Conservation (phyloP, 2,113 vertebrate species). For the Nettapus auritus region DNA sequence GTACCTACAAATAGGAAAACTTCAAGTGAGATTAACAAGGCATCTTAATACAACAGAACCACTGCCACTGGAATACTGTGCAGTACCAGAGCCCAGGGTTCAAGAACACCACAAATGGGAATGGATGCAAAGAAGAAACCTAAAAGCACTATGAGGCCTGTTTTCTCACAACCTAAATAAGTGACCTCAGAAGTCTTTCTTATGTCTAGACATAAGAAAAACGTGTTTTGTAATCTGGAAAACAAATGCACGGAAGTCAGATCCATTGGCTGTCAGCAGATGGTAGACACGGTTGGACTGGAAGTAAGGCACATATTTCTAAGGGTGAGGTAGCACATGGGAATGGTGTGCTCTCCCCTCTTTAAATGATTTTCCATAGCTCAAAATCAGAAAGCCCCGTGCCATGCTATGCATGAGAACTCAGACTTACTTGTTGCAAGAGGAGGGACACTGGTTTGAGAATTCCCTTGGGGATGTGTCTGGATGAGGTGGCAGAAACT, state of each 20-base stretch:
- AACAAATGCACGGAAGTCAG: neutral
- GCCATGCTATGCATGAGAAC: neutral
- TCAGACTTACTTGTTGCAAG: neutral
- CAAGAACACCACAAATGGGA: rapidly evolving
- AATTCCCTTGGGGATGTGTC: neutral
- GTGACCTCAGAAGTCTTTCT: neutral
- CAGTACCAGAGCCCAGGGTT: neutral
- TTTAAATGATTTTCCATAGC: neutral
- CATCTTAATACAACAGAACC: neutral
- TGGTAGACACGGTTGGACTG: neutral
- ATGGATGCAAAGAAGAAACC: neutral
- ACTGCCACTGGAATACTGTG: neutral
- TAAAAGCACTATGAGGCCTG: neutral
- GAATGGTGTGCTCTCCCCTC: neutral
- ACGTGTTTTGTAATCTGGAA: neutral
- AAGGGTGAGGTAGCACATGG: neutral
- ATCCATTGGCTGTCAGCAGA: neutral
- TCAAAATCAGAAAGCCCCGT: neutral
- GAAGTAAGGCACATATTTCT: neutral
- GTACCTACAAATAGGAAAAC: neutral
- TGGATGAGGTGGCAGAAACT: neutral
- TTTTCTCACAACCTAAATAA: neutral
- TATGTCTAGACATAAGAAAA: neutral
- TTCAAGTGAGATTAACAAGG: neutral
- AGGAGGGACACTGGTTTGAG: neutral